Conservation (phyloP, 2,113 vertebrate genomes). For the Tenebrosternarchus preto region DNA sequence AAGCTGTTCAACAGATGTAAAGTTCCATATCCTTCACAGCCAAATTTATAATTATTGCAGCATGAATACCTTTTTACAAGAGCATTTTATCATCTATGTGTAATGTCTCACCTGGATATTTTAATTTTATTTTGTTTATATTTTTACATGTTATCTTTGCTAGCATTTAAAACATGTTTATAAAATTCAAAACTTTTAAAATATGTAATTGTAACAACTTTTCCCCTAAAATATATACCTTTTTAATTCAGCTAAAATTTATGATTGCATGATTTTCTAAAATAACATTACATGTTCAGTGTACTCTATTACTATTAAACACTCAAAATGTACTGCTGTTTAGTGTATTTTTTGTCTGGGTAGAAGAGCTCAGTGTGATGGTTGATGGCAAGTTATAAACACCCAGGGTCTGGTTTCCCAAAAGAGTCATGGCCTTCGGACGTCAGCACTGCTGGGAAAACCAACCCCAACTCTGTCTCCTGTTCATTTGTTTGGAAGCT, state of each 20-base stretch:
- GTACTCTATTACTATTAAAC: not conserved
- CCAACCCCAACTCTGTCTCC: not conserved
- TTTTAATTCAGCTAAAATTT: too few relatives aligned
- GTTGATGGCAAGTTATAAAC: constrained; percentile 34
- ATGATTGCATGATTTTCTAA: not conserved
- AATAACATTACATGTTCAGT: not conserved
- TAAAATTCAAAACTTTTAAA: too few relatives aligned
- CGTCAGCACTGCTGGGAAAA: not conserved
- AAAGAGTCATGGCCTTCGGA: not conserved
- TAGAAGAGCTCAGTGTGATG: constrained; percentile 27
- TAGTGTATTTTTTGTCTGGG: not conserved
- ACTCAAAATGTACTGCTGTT: not conserved
- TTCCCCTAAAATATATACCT: too few relatives aligned
- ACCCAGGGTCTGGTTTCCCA: not conserved
- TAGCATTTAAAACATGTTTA: too few relatives aligned
- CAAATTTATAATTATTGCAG: not conserved
- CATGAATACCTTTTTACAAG: not conserved
- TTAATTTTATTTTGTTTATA: too few relatives aligned
- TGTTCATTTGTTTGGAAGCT: not conserved
- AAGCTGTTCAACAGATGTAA: not conserved
- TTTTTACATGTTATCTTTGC: too few relatives aligned
- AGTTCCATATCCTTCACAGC: not conserved
- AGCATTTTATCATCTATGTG: not conserved
- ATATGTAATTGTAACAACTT: too few relatives aligned
- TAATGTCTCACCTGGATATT: too few relatives aligned